Conservation (phyloP, 2,113 vertebrate genomes). For the Etheostoma cragini region DNA sequence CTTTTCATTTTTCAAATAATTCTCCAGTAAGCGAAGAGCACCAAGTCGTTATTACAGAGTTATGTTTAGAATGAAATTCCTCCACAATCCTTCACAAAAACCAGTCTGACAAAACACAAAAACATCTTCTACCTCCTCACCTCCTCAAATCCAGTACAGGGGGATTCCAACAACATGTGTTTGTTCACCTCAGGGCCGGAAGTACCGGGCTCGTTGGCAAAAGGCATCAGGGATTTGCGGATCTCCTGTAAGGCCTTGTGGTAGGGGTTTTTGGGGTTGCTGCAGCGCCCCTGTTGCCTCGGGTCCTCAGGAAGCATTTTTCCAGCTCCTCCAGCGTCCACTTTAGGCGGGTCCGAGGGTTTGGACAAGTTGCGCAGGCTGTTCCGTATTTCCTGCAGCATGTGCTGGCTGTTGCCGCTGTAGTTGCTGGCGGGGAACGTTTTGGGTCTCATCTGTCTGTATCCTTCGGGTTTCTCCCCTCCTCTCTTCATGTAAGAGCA, state of each 20-base stretch:
- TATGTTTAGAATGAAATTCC: constrained; percentile 43
- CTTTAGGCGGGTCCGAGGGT: constrained; percentile 90
- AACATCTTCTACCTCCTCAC: constrained; percentile 81
- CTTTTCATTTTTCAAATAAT: constrained; percentile 71
- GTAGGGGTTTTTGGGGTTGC: constrained; percentile 89
- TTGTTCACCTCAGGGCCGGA: constrained; percentile 88
- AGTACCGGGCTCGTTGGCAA: constrained; percentile 88
- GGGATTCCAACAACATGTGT: constrained; percentile 89
- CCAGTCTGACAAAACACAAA: background rate
- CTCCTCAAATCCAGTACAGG: constrained; percentile 94
- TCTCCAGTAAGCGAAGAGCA: constrained; percentile 32
- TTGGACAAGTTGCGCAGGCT: constrained; percentile 94
- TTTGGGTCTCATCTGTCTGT: constrained; percentile 99
- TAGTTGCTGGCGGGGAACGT: constrained; percentile 97
- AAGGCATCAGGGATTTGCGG: constrained; percentile 92
- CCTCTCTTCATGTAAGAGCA: constrained; percentile 98
- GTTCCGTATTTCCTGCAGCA: constrained; percentile 98
- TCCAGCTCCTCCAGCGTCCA: constrained; percentile 78
- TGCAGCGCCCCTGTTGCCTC: constrained; percentile 90
- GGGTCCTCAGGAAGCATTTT: constrained; percentile 90
- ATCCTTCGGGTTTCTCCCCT: constrained; percentile 96
- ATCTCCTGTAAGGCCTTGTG: constrained; percentile 97
- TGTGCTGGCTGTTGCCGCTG: constrained; percentile 95
- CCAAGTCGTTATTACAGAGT: constrained; percentile 35
- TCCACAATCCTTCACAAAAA: constrained; percentile 23